Percentiles rank a stretch among this genome's conserved stretches.
phyloP scores from a whole-genome alignment of 2,113 vertebrate genomes.

The Saccopteryx leptura region DNA sequence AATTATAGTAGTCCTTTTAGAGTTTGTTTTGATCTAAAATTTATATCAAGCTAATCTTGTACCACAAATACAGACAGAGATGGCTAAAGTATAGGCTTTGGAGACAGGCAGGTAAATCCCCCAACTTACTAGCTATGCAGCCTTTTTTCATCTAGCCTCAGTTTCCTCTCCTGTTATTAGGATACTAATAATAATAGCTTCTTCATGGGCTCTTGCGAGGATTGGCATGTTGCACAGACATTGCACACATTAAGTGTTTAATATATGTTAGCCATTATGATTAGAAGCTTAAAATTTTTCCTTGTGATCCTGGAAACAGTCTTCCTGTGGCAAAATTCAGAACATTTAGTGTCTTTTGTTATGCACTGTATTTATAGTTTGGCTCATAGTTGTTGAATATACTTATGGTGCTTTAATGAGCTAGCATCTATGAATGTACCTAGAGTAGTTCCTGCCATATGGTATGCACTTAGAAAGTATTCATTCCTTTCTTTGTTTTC shows the following conservation, averaged over 20 bases:
- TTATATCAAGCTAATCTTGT: not conserved
- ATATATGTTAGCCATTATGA: not conserved
- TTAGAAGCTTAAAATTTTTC: not conserved
- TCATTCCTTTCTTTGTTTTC: not conserved
- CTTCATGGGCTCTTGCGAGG: not conserved
- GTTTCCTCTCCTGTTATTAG: not conserved
- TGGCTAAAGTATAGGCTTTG: not conserved
- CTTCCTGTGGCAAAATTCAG: not conserved
- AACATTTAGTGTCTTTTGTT: not conserved
- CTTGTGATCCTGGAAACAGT: not conserved
- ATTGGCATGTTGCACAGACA: not conserved
- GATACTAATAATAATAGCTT: not conserved
- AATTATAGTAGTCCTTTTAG: not conserved
- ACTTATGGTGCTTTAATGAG: not conserved
- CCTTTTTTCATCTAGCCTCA: not conserved
- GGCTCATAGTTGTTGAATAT: not conserved
- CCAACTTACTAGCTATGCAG: not conserved
- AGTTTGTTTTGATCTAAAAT: not conserved
- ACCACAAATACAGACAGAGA: not conserved
- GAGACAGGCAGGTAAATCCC: not conserved
- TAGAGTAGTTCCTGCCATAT: not conserved
- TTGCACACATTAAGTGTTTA: not conserved
- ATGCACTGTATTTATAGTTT: not conserved
- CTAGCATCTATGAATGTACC: not conserved
- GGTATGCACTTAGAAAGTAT: not conserved